Conservation (phyloP, 2,113 vertebrate genomes). For the Antechinus flavipes region DNA sequence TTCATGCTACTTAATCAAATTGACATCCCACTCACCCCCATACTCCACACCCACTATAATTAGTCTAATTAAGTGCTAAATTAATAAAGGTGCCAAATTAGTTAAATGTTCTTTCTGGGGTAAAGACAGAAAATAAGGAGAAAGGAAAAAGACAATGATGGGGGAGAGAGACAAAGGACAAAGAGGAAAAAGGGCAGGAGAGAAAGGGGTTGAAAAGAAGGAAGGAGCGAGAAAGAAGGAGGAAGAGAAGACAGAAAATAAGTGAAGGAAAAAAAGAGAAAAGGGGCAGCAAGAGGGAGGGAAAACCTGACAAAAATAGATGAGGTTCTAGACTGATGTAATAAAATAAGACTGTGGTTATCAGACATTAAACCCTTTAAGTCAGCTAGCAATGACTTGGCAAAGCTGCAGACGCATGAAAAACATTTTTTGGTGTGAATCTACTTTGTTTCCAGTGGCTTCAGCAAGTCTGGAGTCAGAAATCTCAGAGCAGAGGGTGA, state of each 20-base stretch:
- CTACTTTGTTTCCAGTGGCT: constrained; percentile 24
- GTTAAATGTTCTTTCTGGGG: background rate
- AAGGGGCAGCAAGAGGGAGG: background rate
- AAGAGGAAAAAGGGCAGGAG: background rate
- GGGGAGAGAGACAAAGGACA: background rate
- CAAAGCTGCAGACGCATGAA: constrained; percentile 35
- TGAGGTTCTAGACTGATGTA: constrained; percentile 30
- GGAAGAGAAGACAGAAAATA: background rate
- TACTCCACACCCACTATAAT: background rate
- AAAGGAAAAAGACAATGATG: background rate
- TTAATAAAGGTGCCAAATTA: background rate
- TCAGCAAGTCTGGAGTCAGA: constrained; percentile 35
- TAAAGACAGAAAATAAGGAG: background rate
- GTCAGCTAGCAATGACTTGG: background rate
- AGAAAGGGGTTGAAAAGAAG: too few relatives aligned
- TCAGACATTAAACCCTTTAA: constrained; percentile 1
- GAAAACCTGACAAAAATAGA: constrained; percentile 47
- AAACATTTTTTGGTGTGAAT: constrained; percentile 33
- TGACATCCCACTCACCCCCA: background rate
- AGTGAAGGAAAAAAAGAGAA: too few relatives aligned
- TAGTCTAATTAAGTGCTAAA: too few relatives aligned
- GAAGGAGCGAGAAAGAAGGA: background rate
- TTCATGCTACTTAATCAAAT: background rate
- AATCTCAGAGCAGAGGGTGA: constrained; percentile 19
- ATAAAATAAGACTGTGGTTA: constrained; percentile 21